Evolutionary conservation across 2,797 vertebrate genomes (phyloP).

Genomic region (Macropus fuliginosus): DNA sequence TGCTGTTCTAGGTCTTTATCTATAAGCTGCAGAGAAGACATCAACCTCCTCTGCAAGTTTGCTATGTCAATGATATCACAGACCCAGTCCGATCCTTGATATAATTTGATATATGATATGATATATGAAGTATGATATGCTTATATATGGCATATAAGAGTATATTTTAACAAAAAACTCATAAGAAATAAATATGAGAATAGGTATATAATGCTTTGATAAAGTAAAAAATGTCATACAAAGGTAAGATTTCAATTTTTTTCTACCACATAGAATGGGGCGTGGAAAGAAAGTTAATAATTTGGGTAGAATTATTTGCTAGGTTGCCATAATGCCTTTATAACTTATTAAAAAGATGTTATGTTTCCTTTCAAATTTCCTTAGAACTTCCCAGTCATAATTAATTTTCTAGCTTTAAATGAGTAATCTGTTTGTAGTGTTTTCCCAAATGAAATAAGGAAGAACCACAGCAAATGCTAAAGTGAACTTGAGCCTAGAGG

Average conservation of each 20-base stretch:
- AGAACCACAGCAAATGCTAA: constrained; percentile 32
- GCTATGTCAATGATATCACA: background rate
- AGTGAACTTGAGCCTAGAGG: rapidly evolving
- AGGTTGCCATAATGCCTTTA: background rate
- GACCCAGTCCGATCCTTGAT: background rate
- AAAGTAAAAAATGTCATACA: background rate
- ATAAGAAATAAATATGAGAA: background rate
- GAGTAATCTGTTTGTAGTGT: constrained; percentile 21
- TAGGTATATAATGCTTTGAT: background rate
- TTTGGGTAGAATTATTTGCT: background rate
- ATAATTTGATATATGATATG: background rate
- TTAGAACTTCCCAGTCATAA: constrained; percentile 67
- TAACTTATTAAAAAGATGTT: constrained; percentile 44
- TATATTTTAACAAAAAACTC: background rate
- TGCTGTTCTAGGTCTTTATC: background rate
- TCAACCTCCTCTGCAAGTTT: background rate
- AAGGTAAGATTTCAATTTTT: background rate
- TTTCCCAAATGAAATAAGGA: constrained; percentile 67
- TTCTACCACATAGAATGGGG: background rate
- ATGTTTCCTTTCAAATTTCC: constrained; percentile 70
- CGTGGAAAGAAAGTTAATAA: background rate
- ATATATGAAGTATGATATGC: background rate
- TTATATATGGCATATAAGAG: background rate
- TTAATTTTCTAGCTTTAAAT: constrained; percentile 70
- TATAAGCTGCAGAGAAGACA: background rate